Evolutionary conservation across 2,113 vertebrate genomes (phyloP), one percentile per base, ranked within the genome.

Genomic region (Xyliphius kryptos): DNA sequence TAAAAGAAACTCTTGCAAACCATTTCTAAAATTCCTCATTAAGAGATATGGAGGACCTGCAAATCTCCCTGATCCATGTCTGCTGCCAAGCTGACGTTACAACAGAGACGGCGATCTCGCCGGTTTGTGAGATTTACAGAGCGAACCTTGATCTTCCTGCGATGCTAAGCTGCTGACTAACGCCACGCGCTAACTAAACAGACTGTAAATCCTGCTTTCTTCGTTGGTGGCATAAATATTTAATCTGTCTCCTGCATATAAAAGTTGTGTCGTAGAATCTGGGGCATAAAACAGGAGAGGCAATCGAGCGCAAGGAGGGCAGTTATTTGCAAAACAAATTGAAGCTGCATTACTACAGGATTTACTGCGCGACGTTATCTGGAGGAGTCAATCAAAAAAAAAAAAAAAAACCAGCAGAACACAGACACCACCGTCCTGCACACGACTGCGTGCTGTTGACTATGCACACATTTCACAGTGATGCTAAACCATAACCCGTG

Each of bases 361-460:
- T 71, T 73, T 63, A 19, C 57, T 56, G 60, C 38, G 63, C 48
- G 38, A 9, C 38, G 72, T 70, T 49, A 19, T 68, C 54, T 16
- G 71, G 67, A 37, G 3, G 38, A 40, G 49, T n/a, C 7, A 55
- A 41, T 65, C 59, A 32, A 52, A 67, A 9, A 5, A 32, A 1
- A 32, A 32, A 32, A 32, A 32, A 3, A 32, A 32, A 32, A 32
- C 4, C 26, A 32, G 26, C 26, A 6, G 26, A 32, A 32, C 26
- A 3, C 26, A 32, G 26, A 32, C 26, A 6, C 26, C 26, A 6
- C 26, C 1, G 26, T 32, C 7, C 26, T 1, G 26, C 26, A n/a
- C n/a, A n/a, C 1, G 26, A 6, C 26, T 32, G n/a, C n/a, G n/a
- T n/a, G n/a, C n/a, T n/a, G n/a, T n/a, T n/a, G n/a, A n/a, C n/a